Percentiles rank a stretch among this genome's conserved stretches.
Evolutionary conservation across 2,113 vertebrate genomes (phyloP).

Genomic region (Felis chaus): DNA sequence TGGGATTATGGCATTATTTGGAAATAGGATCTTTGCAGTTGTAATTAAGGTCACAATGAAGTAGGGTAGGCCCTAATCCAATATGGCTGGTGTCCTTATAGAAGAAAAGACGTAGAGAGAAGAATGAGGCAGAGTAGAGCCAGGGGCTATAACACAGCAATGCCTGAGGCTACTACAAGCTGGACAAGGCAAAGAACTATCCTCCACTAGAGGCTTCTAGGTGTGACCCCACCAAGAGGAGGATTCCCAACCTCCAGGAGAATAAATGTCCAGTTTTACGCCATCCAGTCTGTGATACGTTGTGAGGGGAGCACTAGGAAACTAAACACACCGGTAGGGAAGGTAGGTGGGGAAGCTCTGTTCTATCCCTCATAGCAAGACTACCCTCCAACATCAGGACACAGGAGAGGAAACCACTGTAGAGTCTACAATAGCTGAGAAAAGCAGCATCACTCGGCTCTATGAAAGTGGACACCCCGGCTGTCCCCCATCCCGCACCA

Average conservation of each 20-base stretch:
- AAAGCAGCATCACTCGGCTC: background rate
- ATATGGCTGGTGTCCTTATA: background rate
- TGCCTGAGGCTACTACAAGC: background rate
- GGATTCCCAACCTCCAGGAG: background rate
- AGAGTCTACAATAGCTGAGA: background rate
- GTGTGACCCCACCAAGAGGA: background rate
- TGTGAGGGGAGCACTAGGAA: background rate
- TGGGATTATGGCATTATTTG: background rate
- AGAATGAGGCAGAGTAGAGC: background rate
- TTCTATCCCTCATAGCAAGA: background rate
- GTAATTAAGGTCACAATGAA: background rate
- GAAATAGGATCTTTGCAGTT: background rate
- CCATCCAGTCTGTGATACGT: background rate
- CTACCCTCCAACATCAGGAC: too few relatives aligned
- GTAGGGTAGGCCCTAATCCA: background rate
- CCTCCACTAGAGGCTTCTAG: background rate
- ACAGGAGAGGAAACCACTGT: background rate
- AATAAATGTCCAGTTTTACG: background rate
- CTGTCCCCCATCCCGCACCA: too few relatives aligned
- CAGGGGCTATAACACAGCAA: accelerated
- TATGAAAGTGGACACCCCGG: accelerated
- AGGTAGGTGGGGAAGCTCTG: background rate
- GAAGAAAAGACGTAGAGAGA: background rate
- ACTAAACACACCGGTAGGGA: background rate
- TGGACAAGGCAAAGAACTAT: background rate